phyloP scores from a whole-genome alignment of 2,888 invertebrate species.

The Lithophane leautieri region DNA sequence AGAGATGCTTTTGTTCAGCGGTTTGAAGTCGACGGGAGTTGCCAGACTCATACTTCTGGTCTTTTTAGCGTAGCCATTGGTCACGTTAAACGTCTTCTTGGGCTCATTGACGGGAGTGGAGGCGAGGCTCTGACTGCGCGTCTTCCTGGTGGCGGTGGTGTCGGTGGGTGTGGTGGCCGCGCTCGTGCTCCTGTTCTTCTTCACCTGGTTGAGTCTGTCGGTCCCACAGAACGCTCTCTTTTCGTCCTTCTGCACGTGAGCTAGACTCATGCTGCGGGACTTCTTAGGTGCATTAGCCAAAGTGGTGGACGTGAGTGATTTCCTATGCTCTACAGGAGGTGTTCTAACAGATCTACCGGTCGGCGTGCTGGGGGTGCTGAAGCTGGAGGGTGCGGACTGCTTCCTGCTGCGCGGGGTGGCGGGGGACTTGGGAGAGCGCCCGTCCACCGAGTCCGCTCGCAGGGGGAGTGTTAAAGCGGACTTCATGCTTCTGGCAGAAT shows the following conservation, averaged over 20 bases:
- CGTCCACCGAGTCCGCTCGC: slow-evolving; percentile 70
- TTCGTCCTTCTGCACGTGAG: slow-evolving; percentile 74
- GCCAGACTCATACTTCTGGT: slow-evolving; percentile 87
- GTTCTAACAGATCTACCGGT: slow-evolving; percentile 77
- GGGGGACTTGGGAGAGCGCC: slow-evolving; percentile 62
- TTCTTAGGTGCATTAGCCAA: slow-evolving; percentile 80
- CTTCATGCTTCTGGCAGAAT: slow-evolving; percentile 59
- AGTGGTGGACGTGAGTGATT: slow-evolving; percentile 77
- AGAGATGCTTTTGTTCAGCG: slow-evolving; percentile 78
- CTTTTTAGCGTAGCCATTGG: slow-evolving; percentile 78
- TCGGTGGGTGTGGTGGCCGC: slow-evolving; percentile 78
- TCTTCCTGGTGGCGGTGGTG: slow-evolving; percentile 66
- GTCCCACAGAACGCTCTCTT: slow-evolving; percentile 81
- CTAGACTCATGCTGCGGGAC: slow-evolving; percentile 85
- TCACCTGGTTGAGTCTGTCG: slow-evolving; percentile 77
- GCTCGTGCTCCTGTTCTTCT: slow-evolving; percentile 70
- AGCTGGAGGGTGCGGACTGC: slow-evolving; percentile 84
- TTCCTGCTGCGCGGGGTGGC: slow-evolving; percentile 77
- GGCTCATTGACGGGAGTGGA: slow-evolving; percentile 81
- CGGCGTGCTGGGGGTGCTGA: slow-evolving; percentile 81
- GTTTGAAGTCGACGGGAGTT: slow-evolving; percentile 73
- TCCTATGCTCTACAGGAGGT: slow-evolving; percentile 78
- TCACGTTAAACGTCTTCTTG: slow-evolving; percentile 72
- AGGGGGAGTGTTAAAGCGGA: slow-evolving; percentile 81
- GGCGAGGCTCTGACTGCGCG: slow-evolving; percentile 85